Base-by-base conservation (phyloP, 2,888 invertebrate species). In the Nowickia ferox region DNA sequence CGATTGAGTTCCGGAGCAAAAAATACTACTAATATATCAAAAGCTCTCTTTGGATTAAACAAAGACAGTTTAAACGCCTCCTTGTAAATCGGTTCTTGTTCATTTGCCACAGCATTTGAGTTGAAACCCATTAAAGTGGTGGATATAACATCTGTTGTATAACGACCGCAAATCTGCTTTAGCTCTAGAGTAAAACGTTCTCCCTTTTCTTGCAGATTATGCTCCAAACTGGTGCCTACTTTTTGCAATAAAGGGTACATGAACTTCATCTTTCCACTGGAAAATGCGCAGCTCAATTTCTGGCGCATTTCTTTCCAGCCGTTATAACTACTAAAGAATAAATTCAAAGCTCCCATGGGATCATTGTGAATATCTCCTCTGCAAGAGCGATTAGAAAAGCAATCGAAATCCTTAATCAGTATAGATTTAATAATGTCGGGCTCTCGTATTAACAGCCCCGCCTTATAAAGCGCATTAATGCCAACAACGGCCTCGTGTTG, bases 401-500 rank as follows among this genome's bases (percentile, higher is more conserved):
- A 87, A 68, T 90, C 87, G 15, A 91, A 91, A n/a, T 89, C 78
- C 66, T 92, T 93, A 15, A 93, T 90, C 15, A 94, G 87, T 10
- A 94, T 84, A 1, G 89, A 87, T 65, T 93, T 93, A 0, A 93
- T 89, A 1, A 94, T 78, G 30, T 93, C 92, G 0, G 93, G 93
- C 87, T 94, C 93, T 0, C 92, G 91, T 1, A 93, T 69, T 10
- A 94, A 65, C 2, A 94, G 44, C 4, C 90, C 90, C 0, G 94
- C 93, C 2, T 91, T 92, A 86, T 93, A 92, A 13, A 94, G 91
- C 0, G 93, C 89, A 91, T 89, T 88, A 89, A 93, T 80, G 84
- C 94, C 89, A 15, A 66, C 88, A 63, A 93, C 30, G 80, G 92
- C 87, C 77, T 81, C 77, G 78, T 90, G 42, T 78, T 79, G 4